Percentiles rank a stretch among this genome's conserved stretches.
These are phyloP conservation scores for Albula goreensis DNA, from an alignment of 2,113 vertebrate genomes.

Conservation along the genomic window DNA sequence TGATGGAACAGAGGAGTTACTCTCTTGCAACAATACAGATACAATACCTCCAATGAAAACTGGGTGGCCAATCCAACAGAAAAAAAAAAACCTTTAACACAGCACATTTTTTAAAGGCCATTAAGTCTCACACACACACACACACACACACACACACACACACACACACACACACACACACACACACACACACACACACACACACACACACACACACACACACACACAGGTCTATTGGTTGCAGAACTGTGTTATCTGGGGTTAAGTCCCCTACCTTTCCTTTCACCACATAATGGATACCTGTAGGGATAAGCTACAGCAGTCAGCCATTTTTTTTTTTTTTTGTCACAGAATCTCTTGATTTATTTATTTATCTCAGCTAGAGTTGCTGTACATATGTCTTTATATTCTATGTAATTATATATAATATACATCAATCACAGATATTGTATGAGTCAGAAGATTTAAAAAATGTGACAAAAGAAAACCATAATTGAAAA, in stretches of 20 bases:
- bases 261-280: background rate
- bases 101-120: too few species aligned
- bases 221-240: background rate
- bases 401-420: background rate
- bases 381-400: background rate
- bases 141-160: background rate
- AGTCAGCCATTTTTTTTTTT: background rate
- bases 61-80: background rate
- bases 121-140: too few species aligned
- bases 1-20: background rate
- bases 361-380: too few species aligned
- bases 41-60: background rate
- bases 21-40: background rate
- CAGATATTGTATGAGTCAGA: too few species aligned
- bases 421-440: too few species aligned
- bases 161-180: background rate
- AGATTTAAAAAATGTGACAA: background rate
- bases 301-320: background rate
- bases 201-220: background rate
- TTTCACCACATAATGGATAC: background rate
- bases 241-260: background rate
- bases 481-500: background rate
- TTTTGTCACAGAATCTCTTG: too few species aligned
- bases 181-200: background rate
- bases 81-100: too few species aligned